Conservation (phyloP, 30 jellyfish, hydroid and myxozoan species). For the Sanderia malayensis region DNA sequence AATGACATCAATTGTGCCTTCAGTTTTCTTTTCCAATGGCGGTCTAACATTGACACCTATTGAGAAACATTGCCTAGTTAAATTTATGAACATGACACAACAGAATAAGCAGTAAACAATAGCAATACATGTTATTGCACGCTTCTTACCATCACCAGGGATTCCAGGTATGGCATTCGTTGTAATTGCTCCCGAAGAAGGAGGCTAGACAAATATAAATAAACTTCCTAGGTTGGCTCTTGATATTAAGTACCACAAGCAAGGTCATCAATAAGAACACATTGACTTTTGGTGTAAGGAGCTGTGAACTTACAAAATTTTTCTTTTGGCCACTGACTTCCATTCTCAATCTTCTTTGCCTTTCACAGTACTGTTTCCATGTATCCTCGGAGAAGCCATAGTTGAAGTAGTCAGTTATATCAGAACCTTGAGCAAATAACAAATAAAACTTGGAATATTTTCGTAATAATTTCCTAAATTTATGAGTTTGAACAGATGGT, state of each 20-base stretch:
- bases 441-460: too few relatives aligned
- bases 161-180: too few relatives aligned
- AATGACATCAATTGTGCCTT: conserved; percentile 90
- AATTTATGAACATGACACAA: too few relatives aligned
- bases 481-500: too few relatives aligned
- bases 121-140: too few relatives aligned
- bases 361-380: conserved; percentile 98
- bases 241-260: conserved; percentile 3
- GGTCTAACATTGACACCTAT: conserved; percentile 64
- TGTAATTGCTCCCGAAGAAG: too few relatives aligned
- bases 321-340: conserved; percentile 72
- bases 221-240: background rate
- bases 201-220: background rate
- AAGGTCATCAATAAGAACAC: background rate
- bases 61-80: too few relatives aligned
- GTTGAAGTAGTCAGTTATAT: conserved; percentile 93
- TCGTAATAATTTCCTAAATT: too few relatives aligned
- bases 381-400: conserved; percentile 99
- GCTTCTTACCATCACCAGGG: too few relatives aligned
- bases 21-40: conserved; percentile 80
- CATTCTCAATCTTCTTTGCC: conserved; percentile 83
- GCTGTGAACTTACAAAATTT: conserved; percentile 46
- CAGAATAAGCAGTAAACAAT: too few relatives aligned
- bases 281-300: too few relatives aligned
- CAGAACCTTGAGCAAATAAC: conserved; percentile 92